Base-by-base conservation (phyloP, 2,888 invertebrate species). In the Polylopha cassiicola region DNA sequence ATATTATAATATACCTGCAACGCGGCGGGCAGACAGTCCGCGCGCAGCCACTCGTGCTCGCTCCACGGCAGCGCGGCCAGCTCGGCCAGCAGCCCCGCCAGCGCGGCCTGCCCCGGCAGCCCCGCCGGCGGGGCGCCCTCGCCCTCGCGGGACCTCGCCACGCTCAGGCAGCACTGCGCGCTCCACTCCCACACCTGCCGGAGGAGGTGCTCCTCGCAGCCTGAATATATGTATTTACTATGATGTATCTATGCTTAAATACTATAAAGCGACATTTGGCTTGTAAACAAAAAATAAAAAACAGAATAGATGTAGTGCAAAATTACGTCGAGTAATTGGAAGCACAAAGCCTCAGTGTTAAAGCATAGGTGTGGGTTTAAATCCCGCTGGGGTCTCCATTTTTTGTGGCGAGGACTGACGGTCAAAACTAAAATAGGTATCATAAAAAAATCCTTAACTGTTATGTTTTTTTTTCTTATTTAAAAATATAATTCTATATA, bases 171-270 rank as follows among this genome's bases (percentile, higher is more conserved):
- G 6, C 53, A 51, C 11, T 53, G 53, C 8, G 66, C 46, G 6
- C 52, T 41, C 79, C 79, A 81, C 44, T 63, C 57, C 61, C 72
- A 81, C 17, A 65, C 53, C 8, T 65, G 58, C 14, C 68, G 66
- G 0, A 80, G 64, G 0, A 81, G 44, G 6, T 50, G 37, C 8
- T 56, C 50, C 21, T 68, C 72, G 2, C 60, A 56, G 2, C 70
- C 81, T 63, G 38, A 0, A 6, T 3, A 8, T 2, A 7, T n/a
- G 11, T 24, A 33, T 9, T 9, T 7, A 13, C n/a, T n/a, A n/a
- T n/a, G n/a, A n/a, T n/a, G n/a, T n/a, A n/a, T n/a, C n/a, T n/a
- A n/a, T n/a, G n/a, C n/a, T n/a, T n/a, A n/a, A n/a, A n/a, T n/a
- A n/a, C n/a, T n/a, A n/a, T n/a, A n/a, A n/a, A n/a, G n/a, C n/a